Evolutionary conservation across 1,140 invertebrate genomes (phyloP).

Genomic region (Drosophila equinoxialis): DNA sequence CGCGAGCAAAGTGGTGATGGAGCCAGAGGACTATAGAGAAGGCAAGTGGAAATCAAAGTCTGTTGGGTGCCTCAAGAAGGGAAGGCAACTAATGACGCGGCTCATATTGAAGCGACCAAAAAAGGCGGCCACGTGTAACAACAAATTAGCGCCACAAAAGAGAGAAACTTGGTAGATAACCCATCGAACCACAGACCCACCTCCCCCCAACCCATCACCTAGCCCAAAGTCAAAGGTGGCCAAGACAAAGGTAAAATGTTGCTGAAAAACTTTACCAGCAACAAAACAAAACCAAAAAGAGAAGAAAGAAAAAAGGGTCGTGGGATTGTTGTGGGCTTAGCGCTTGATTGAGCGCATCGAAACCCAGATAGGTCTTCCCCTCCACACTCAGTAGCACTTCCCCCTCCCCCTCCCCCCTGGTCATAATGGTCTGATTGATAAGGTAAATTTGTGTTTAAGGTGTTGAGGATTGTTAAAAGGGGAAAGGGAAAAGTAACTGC

Average conservation of each 20-base stretch:
- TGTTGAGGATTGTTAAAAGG: conserved; percentile 14
- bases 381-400: not conserved
- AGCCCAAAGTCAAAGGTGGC: conserved; percentile 57
- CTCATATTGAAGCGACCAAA: conserved; percentile 54
- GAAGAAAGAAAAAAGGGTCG: conserved; percentile 45
- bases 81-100: conserved; percentile 67
- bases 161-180: conserved; percentile 53
- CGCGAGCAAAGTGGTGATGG: conserved; percentile 26
- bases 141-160: conserved; percentile 71
- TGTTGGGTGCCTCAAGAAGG: not conserved
- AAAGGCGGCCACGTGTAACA: conserved; percentile 63
- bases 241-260: conserved; percentile 56
- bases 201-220: not conserved
- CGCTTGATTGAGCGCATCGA: conserved; percentile 68
- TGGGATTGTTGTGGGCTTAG: conserved; percentile 46
- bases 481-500: not conserved
- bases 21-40: not conserved
- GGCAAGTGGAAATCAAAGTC: conserved; percentile 47
- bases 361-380: conserved; percentile 20
- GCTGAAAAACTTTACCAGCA: conserved; percentile 43
- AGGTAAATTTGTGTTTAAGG: conserved; percentile 55
- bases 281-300: not conserved
- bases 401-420: not conserved
- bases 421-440: conserved; percentile 63
- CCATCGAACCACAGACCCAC: conserved; percentile 2